phyloP scores from a whole-genome alignment of 2,888 invertebrate genomes.

The Meliscaeva auricollis region DNA sequence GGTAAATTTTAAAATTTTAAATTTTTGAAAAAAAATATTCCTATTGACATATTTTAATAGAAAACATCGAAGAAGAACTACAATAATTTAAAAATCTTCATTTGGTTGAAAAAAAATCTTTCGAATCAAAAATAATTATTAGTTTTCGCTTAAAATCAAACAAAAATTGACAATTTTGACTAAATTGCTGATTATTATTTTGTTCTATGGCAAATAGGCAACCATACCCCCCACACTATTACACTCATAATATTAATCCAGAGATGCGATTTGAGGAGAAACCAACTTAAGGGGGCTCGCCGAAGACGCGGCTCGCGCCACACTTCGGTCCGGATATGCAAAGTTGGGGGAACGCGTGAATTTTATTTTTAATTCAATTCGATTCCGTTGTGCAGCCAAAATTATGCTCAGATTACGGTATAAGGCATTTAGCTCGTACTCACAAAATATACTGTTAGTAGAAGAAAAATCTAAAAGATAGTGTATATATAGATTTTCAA shows the following conservation, averaged over 20 bases:
- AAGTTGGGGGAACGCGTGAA: constrained; percentile 50
- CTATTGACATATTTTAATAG: no score
- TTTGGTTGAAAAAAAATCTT: no score
- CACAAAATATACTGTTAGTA: constrained; percentile 49
- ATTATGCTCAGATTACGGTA: constrained; percentile 65
- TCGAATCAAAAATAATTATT: no score
- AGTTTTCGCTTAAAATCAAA: no score
- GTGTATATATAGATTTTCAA: constrained; percentile 40
- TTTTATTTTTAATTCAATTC: constrained; percentile 49
- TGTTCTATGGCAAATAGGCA: neutral
- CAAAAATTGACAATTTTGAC: no score
- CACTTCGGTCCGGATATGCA: constrained; percentile 59
- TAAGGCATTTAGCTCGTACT: constrained; percentile 27
- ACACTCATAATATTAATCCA: neutral
- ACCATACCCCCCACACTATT: neutral
- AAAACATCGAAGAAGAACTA: no score
- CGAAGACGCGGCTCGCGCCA: constrained; percentile 19
- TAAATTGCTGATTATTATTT: no score
- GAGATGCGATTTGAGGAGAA: constrained; percentile 20
- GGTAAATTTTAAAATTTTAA: no score
- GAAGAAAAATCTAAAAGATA: neutral
- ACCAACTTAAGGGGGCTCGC: constrained; percentile 27
- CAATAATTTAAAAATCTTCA: no score
- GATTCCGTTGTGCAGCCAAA: constrained; percentile 57
- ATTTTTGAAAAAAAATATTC: no score